Conservation (phyloP, 2,113 vertebrate species). For the Emydocephalus ijimae region DNA sequence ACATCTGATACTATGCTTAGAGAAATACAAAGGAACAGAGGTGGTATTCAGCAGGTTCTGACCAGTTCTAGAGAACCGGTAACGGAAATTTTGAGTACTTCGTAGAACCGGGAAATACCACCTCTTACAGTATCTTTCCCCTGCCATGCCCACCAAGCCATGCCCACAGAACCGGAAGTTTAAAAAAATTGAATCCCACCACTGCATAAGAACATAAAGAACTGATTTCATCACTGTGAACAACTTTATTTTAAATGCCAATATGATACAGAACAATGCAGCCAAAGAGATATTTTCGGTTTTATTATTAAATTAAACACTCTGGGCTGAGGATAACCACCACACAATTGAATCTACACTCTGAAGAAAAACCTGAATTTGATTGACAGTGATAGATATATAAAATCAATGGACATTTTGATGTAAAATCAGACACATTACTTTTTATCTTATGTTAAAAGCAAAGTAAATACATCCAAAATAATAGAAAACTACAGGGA, state of each 20-base stretch:
- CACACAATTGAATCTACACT: background rate
- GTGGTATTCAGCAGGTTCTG: no score
- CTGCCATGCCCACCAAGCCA: no score
- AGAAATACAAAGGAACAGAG: background rate
- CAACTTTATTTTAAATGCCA: conserved; percentile 56
- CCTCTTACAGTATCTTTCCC: no score
- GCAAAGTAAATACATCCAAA: background rate
- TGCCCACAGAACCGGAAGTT: no score
- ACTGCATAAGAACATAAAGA: fast-evolving
- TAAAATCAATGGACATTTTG: background rate
- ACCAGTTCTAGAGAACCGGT: no score
- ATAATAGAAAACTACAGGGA: background rate
- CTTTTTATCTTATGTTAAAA: conserved; percentile 16
- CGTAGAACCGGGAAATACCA: no score
- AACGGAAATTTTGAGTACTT: no score
- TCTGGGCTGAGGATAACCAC: conserved; percentile 29
- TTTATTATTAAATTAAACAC: conserved; percentile 15
- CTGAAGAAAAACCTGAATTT: background rate
- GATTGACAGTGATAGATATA: background rate
- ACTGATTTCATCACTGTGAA: conserved; percentile 7
- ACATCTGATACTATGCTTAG: background rate
- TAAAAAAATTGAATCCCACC: no score
- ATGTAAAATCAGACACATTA: background rate
- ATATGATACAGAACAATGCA: conserved; percentile 20
- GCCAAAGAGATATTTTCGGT: background rate